Conservation (phyloP, 1,140 invertebrate species). For the Teleopsis dalmanni region DNA sequence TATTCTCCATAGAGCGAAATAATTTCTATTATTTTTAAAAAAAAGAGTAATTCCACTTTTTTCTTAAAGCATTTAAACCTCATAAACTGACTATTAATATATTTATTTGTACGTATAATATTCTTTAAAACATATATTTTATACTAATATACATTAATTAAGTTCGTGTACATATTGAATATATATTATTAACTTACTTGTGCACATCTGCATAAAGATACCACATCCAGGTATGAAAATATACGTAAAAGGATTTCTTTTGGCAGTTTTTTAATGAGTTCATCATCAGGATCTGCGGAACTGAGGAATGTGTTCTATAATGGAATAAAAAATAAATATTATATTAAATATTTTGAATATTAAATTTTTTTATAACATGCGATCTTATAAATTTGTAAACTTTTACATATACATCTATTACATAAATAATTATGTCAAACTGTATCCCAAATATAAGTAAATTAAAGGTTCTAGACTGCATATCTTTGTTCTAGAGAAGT, state of each 20-base stretch:
- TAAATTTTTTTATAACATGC: neutral
- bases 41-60: too few relatives aligned
- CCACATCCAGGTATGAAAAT: constrained; percentile 96
- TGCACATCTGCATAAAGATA: constrained; percentile 94
- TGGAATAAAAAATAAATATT: constrained; percentile 8
- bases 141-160: neutral
- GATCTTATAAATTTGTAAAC: neutral
- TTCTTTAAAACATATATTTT: neutral
- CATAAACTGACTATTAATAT: too few relatives aligned
- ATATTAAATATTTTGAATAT: constrained; percentile 1
- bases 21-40: too few relatives aligned
- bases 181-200: constrained; percentile 55
- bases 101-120: neutral
- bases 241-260: constrained; percentile 92
- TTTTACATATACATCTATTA: neutral
- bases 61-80: too few relatives aligned
- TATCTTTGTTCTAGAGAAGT: too few relatives aligned
- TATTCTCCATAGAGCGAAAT: too few relatives aligned
- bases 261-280: constrained; percentile 93
- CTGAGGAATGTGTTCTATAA: constrained; percentile 42
- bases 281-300: constrained; percentile 58
- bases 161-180: neutral
- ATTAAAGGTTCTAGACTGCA: too few relatives aligned
- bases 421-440: too few relatives aligned
- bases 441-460: too few relatives aligned